Base-by-base conservation (phyloP, 2,888 invertebrate genomes). In the Abscondita cerata region DNA sequence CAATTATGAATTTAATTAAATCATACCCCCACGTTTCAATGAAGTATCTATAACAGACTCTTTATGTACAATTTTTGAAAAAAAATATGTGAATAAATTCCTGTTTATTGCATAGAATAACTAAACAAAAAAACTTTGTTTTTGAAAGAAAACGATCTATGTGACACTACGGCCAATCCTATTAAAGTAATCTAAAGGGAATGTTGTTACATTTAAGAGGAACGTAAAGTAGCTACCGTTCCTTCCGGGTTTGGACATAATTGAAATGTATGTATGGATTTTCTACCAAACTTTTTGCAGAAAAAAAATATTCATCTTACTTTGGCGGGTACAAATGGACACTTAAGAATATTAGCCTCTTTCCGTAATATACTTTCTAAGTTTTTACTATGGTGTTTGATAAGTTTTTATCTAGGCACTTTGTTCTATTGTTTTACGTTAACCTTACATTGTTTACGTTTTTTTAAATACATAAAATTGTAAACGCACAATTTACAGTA, bases 111-210 rank as follows among this genome's bases (percentile, higher is more conserved):
- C 31, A 31, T 6, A 31, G 31, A 31, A 5, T 31, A 31, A 31
- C 9, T 6, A 6, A 31, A 9, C 6, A 31, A 31, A 31, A 31
- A 31, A 31, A 31, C 5, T 54, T 55, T 55, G 55, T 55, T 47
- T 51, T n/a, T n/a, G n/a, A n/a, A n/a, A n/a, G n/a, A n/a, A n/a
- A n/a, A n/a, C n/a, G n/a, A n/a, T n/a, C 36, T 52, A 33, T 52
- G 46, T 34, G 36, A 19, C 61, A 55, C 65, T 52, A 54, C 67
- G 62, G 68, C 65, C 69, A 69, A 70, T 69, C 69, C 60, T 61
- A 63, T 58, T 71, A 60, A 68, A 72, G 72, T 71, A 65, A 70
- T 68, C 72, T 64, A 68, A 54, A 40, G 71, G 67, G 68, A 70
- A 66, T 64, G 64, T 34, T n/a, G 13, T 34, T 59, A 56, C 58